These are phyloP conservation scores for Chaetops frenatus DNA, from an alignment of 2,113 vertebrate species.

Conservation along the genomic window DNA sequence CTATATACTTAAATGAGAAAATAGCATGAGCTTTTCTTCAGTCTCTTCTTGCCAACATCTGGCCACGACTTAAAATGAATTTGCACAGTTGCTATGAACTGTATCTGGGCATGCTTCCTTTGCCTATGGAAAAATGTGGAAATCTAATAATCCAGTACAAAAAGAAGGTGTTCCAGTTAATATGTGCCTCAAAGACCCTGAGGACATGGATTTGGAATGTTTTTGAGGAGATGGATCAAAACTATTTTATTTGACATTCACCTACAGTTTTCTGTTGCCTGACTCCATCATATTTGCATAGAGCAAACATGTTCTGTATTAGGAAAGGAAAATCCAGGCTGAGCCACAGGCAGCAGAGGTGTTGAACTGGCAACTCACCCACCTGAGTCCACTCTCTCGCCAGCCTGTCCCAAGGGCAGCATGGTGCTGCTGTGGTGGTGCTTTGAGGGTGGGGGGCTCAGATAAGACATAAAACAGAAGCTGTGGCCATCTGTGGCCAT, in stretches of 20 bases:
- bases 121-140: not conserved
- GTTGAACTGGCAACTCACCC: not conserved
- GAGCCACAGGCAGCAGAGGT: not conserved
- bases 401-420: not conserved
- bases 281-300: not conserved
- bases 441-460: not conserved
- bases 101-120: not conserved
- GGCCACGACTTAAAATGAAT: not conserved
- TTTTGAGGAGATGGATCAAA: not conserved
- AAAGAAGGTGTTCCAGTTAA: constrained; percentile 16
- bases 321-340: not conserved
- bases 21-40: constrained; percentile 10
- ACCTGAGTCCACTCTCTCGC: not conserved
- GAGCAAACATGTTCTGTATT: not conserved
- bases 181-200: not conserved
- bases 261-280: not conserved
- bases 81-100: constrained; percentile 3
- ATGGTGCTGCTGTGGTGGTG: not conserved
- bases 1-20: constrained; percentile 37
- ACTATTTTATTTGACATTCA: not conserved
- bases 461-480: constrained; percentile 13
- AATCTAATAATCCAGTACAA: not conserved
- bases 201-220: not conserved
- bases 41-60: constrained; percentile 39
- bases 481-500: constrained; percentile 38